Percentiles rank a stretch among this genome's conserved stretches.
These are phyloP conservation scores for Equus quagga DNA, from an alignment of 2,113 vertebrate species.

Conservation along the genomic window DNA sequence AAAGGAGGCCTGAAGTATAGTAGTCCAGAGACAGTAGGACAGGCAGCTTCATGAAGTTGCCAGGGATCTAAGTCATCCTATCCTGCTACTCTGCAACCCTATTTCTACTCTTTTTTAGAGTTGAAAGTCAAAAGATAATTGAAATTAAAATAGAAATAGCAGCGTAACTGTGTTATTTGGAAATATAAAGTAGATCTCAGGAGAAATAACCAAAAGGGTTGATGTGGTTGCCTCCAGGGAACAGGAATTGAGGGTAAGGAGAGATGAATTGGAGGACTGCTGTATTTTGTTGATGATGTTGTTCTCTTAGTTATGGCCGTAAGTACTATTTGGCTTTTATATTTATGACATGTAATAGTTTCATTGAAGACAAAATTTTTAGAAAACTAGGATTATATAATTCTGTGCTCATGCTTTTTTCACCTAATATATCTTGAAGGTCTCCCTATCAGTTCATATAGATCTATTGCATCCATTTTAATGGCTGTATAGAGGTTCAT, in stretches of 20 bases:
- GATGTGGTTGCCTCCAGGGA: neutral
- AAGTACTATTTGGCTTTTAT: neutral
- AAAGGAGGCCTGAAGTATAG: neutral
- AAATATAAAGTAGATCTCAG: neutral
- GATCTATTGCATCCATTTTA: neutral
- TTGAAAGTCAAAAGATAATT: neutral
- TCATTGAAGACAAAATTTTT: neutral
- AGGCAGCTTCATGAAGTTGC: neutral
- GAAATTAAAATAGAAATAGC: neutral
- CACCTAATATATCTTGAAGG: neutral
- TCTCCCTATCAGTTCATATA: neutral
- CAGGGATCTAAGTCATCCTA: neutral
- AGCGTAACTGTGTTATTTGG: neutral
- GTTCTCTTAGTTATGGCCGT: neutral
- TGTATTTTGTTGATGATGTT: neutral
- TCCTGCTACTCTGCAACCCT: neutral
- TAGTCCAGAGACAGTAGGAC: neutral
- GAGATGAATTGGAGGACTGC: neutral
- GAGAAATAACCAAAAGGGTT: neutral
- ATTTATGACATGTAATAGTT: slow-evolving; percentile 7
- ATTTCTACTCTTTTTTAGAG: neutral
- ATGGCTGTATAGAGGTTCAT: neutral
- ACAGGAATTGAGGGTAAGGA: neutral
- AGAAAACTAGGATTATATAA: neutral
- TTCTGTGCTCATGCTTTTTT: neutral